Evolutionary conservation across 2,888 invertebrate genomes (phyloP), one percentile per base, ranked within the genome.

Genomic region (Dasysyrphus tricinctus): DNA sequence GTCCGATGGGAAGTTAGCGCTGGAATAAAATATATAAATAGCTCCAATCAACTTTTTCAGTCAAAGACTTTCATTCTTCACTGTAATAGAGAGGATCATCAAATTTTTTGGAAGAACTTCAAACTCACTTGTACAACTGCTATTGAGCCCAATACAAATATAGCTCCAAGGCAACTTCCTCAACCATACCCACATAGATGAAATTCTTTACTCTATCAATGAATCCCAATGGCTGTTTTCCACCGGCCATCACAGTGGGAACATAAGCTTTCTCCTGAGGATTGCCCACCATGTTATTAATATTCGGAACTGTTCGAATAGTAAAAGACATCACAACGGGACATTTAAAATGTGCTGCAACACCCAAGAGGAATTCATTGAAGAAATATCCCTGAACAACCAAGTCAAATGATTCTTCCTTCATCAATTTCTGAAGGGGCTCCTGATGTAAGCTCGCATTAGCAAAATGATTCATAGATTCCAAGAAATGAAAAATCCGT

Each of bases 301-400:
- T 16, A 4, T 85, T 57, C 4, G 84, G 67, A 9, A 90, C 78
- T 0, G 91, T 89, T 5, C 89, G 88, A 2, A 89, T 88, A 47
- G 90, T 89, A 88, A 90, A 90, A 12, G 90, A 89, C 0, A 91
- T 2, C 8, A 92, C 88, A 0, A 89, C 76, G 1, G 92, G 92
- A 69, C 90, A 90, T 3, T 90, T 88, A 39, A 92, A 90, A 65
- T 92, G 61, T 5, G 61, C 61, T 11, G 61, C 24, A 7, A 63
- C 61, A 9, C 61, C 61, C 24, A 63, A 19, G 0, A 42, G 44
- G 5, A 63, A 63, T 29, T 63, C 42, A 4, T 42, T 63, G 42
- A 63, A 63, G 12, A 88, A 77, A 74, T 75, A 86, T 24, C 88
- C 89, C 5, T 85, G 49, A 5, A 88, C 67, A 4, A 89, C 83